phyloP scores from a whole-genome alignment of 2,888 invertebrate species.

The Bellardia pandia region DNA sequence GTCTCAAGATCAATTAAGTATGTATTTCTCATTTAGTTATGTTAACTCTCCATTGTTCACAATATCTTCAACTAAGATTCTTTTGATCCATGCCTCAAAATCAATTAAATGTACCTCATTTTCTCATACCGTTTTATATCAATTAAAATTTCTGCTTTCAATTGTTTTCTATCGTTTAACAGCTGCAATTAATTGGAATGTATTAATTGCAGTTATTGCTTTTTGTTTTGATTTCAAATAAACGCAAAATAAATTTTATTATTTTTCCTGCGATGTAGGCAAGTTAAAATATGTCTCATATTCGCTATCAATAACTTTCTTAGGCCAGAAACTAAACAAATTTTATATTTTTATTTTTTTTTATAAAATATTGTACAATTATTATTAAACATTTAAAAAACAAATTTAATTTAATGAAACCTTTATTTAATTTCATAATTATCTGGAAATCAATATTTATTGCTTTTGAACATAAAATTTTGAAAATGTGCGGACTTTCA shows the following conservation, averaged over 20 bases:
- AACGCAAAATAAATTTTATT: background rate
- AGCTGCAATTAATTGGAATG: slow-evolving; percentile 8
- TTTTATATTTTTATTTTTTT: no score
- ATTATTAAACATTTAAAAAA: background rate
- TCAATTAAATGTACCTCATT: no score
- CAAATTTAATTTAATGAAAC: background rate
- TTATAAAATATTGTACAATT: background rate
- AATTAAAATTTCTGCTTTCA: background rate
- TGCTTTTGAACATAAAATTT: background rate
- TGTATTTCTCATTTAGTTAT: no score
- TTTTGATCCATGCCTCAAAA: no score
- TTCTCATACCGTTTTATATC: background rate
- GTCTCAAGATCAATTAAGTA: no score
- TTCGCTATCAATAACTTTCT: no score
- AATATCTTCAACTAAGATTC: no score
- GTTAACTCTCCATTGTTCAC: no score
- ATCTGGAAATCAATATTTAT: background rate
- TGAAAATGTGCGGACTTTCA: background rate
- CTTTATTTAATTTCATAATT: background rate
- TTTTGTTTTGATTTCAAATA: slow-evolving; percentile 7
- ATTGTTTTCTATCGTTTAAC: background rate
- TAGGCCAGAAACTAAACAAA: no score
- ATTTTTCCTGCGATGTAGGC: no score
- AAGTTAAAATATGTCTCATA: no score
- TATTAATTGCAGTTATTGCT: background rate